A percentile compares a stretch with the other conserved stretches of the same genome.
These are phyloP conservation scores for Thymelicus sylvestris DNA, from an alignment of 2,888 invertebrate species.

Conservation along the genomic window DNA sequence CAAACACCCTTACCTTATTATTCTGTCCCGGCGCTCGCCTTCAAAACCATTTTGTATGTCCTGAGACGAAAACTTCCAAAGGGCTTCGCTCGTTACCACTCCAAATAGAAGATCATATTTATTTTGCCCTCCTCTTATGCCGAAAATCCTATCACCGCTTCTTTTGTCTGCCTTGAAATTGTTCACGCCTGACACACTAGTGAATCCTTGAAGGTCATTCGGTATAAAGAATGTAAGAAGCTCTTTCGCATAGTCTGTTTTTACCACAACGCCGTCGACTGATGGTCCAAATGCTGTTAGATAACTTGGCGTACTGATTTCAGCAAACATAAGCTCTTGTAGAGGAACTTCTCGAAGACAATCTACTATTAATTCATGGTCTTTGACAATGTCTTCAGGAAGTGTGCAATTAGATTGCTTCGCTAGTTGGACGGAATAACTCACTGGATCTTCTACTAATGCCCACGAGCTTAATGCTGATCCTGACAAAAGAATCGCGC, in stretches of 20 bases:
- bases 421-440: slow-evolving; percentile 92
- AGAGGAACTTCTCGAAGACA: slow-evolving; percentile 91
- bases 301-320: slow-evolving; percentile 92
- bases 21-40: slow-evolving; percentile 94
- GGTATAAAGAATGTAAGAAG: slow-evolving; percentile 89
- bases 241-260: slow-evolving; percentile 93
- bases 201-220: slow-evolving; percentile 86
- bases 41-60: slow-evolving; percentile 95
- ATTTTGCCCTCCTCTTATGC: slow-evolving; percentile 83
- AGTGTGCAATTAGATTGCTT: slow-evolving; percentile 92
- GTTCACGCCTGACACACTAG: slow-evolving; percentile 85
- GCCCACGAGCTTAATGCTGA: slow-evolving; percentile 96
- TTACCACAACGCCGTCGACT: slow-evolving; percentile 97
- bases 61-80: slow-evolving; percentile 94
- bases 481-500: slow-evolving; percentile 94
- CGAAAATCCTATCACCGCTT: slow-evolving; percentile 85
- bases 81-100: slow-evolving; percentile 95
- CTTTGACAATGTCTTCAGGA: slow-evolving; percentile 92
- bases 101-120: slow-evolving; percentile 95
- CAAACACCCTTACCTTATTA: slow-evolving; percentile 86
- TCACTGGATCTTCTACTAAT: slow-evolving; percentile 93
- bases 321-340: slow-evolving; percentile 90
- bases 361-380: slow-evolving; percentile 94
- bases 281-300: slow-evolving; percentile 96
- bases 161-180: slow-evolving; percentile 86